Percentiles rank a stretch among this genome's conserved stretches.
Evolutionary conservation across 2,113 vertebrate genomes (phyloP).

Genomic region (Neofelis nebulosa): DNA sequence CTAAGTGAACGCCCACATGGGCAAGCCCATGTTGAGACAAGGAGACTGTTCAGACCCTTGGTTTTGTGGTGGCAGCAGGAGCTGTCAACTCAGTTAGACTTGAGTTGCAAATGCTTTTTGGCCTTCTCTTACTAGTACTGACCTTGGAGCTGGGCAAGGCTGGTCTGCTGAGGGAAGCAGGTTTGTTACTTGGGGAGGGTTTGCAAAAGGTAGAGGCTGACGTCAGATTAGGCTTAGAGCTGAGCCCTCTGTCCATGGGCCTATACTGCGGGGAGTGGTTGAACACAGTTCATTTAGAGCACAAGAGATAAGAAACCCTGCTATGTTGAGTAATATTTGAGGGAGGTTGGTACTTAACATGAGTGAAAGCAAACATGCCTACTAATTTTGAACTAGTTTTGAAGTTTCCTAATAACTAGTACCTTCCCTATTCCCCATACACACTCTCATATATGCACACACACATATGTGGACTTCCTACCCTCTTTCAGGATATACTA

Average conservation of each 20-base stretch:
- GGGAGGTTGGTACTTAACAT: background rate
- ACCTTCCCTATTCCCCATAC: background rate
- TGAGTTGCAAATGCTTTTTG: background rate
- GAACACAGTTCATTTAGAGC: background rate
- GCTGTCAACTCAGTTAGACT: background rate
- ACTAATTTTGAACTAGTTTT: background rate
- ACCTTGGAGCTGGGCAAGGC: background rate
- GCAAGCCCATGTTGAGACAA: background rate
- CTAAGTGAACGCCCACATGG: background rate
- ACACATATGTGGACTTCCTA: background rate
- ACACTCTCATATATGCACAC: background rate
- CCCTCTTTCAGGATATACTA: background rate
- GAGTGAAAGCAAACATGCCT: background rate
- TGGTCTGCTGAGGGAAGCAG: background rate
- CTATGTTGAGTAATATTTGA: conserved; percentile 35
- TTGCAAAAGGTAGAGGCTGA: background rate
- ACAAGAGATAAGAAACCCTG: background rate
- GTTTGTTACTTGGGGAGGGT: background rate
- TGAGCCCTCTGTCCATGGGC: background rate
- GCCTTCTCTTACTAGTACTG: background rate
- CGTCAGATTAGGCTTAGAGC: background rate
- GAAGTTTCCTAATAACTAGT: background rate
- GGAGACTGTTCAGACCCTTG: background rate
- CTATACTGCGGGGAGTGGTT: background rate
- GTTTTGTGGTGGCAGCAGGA: background rate